Percentiles rank a stretch among this genome's conserved stretches.
Evolutionary conservation across 37 sponge, comb jelly and placozoan genomes (phyloP).

Genomic region (Corticium candelabrum): DNA sequence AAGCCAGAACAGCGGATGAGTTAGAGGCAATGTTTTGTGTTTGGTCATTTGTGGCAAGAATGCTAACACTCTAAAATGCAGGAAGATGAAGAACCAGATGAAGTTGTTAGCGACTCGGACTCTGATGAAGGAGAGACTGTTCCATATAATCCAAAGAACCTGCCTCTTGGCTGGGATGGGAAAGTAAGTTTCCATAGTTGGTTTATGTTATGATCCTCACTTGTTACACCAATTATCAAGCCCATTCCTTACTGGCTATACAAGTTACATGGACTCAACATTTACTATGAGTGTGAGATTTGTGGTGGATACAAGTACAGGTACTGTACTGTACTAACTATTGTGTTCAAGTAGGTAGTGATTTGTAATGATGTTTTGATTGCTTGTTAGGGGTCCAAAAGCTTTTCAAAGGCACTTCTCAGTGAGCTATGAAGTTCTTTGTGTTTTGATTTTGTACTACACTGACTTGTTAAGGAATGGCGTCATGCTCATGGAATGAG

Average conservation of each 20-base stretch:
- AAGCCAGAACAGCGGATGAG: constrained; percentile 95
- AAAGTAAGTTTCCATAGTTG: constrained; percentile 56
- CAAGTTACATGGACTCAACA: constrained; percentile 97
- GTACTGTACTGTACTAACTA: too few species aligned
- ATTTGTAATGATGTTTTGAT: too few species aligned
- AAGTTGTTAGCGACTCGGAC: constrained; percentile 31
- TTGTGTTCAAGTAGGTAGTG: too few species aligned
- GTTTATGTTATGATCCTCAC: neutral
- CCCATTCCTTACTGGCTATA: constrained; percentile 99
- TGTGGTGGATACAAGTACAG: constrained; percentile 88
- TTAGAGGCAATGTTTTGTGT: constrained; percentile 28
- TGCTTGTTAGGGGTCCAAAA: constrained; percentile 96
- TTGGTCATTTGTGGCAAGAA: neutral
- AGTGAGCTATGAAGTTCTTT: too few species aligned
- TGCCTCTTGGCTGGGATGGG: constrained; percentile 98
- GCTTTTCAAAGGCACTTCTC: constrained; percentile 94
- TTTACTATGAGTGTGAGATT: constrained; percentile 92
- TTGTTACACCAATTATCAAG: too few species aligned
- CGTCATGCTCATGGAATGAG: constrained; percentile 98
- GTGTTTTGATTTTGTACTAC: too few species aligned
- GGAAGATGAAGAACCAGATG: constrained; percentile 52
- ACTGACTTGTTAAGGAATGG: constrained; percentile 60
- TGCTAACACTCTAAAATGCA: neutral
- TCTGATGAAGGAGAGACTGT: constrained; percentile 71
- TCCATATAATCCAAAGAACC: constrained; percentile 96